Base-by-base conservation (phyloP, 2,113 vertebrate genomes). In the Hystrix cristata region DNA sequence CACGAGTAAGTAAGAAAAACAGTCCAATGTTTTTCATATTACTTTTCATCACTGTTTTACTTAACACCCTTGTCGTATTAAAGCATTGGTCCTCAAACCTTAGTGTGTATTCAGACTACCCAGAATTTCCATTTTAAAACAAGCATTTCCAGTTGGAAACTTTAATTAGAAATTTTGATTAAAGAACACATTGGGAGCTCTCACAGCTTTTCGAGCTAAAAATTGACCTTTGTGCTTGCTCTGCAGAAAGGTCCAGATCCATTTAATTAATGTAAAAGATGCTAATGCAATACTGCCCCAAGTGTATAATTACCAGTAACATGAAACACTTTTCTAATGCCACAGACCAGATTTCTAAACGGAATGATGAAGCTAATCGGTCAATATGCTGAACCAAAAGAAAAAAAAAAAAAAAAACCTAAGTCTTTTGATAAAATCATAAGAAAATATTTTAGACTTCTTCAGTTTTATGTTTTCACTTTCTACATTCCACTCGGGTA, bases 91-190 rank as follows among this genome's bases (percentile, higher is more conserved):
- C 82, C 72, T 83, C 16, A 91, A 72, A 89, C 15, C 69, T 53
- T 15, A 59, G 14, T 13, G 43, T 21, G 12, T 57, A 31, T 12
- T 51, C 48, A 21, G 93, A 86, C 79, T 19, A 79, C 69, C 60
- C 16, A 25, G 10, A 65, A 27, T 88, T 8, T 87, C 25, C n/a
- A 53, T 18, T 81, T 90, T 83, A 82, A 78, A 78, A 78, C 31
- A 94, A 90, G 48, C 23, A 85, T 83, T 96, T 91, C 46, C 23
- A 92, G 7, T 65, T 86, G 92, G 29, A 71, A 87, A 69, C 43
- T 87, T 94, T 90, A 87, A 90, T 74, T 90, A 87, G 78, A 94
- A 95, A 91, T 53, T 79, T 23, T 69, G 67, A 25, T 90, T 90
- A 57, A 78, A 91, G 46, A 92, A 84, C 74, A 48, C 48, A 79